Evolutionary conservation across 2,797 vertebrate species (phyloP).

Genomic region (Pelochelys cantorii): DNA sequence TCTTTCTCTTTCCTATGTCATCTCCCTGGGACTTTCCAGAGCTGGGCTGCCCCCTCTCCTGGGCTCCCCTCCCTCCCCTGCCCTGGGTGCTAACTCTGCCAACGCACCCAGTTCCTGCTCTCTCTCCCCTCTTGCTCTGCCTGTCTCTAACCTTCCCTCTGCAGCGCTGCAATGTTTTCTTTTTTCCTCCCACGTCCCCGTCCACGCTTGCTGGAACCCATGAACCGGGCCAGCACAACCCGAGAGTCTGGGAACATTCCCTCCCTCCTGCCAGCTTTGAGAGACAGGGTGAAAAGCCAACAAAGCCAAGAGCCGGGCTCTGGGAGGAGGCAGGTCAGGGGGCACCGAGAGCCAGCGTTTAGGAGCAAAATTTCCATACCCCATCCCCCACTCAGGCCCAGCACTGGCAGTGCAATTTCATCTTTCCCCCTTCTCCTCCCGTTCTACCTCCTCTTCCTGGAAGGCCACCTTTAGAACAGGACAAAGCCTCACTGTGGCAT

Average conservation of each 20-base stretch:
- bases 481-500: too few species aligned
- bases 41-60: not conserved
- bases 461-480: not conserved
- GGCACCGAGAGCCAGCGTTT: not conserved
- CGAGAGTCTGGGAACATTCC: not conserved
- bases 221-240: not conserved
- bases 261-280: not conserved
- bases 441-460: not conserved
- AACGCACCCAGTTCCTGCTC: not conserved
- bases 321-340: not conserved
- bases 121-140: too few species aligned
- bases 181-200: too few species aligned
- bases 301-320: not conserved
- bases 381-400: not conserved
- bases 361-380: not conserved
- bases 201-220: too few species aligned
- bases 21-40: slow-evolving; percentile 25
- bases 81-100: not conserved
- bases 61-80: not conserved
- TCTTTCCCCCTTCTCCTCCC: not conserved
- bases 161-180: not conserved
- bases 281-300: not conserved
- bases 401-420: not conserved
- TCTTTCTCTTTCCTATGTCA: not conserved
- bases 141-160: not conserved